Conservation (phyloP, 2,113 vertebrate species). For the Microcebus griseorufus region DNA sequence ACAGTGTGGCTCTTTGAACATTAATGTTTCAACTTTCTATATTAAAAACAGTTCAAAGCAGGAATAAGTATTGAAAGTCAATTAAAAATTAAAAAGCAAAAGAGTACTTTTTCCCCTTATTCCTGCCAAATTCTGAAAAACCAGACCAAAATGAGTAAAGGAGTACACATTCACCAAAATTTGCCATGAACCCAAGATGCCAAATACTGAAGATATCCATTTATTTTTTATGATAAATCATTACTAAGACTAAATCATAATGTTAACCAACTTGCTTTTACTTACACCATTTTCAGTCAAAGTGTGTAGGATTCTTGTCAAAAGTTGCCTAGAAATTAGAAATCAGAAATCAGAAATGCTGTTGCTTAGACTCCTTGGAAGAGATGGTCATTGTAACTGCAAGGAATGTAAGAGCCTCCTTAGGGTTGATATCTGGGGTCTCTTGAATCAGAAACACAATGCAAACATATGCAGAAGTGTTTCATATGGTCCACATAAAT, state of each 20-base stretch:
- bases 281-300: not conserved
- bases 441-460: not conserved
- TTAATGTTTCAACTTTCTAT: not conserved
- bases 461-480: not conserved
- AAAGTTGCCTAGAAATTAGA: not conserved
- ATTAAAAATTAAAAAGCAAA: not conserved
- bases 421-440: not conserved
- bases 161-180: not conserved
- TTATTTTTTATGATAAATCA: not conserved
- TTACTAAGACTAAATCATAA: not conserved
- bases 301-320: not conserved
- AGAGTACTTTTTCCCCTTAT: not conserved
- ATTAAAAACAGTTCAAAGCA: conserved; percentile 9
- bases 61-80: not conserved
- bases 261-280: not conserved
- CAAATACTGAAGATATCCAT: not conserved
- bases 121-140: conserved; percentile 34
- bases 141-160: not conserved
- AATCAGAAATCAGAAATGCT: not conserved
- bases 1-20: not conserved
- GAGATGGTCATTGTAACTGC: not conserved
- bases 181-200: not conserved
- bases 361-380: not conserved
- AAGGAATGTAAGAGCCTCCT: not conserved
- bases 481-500: not conserved